phyloP scores from a whole-genome alignment of 2,797 vertebrate genomes.

The Coluber constrictor region DNA sequence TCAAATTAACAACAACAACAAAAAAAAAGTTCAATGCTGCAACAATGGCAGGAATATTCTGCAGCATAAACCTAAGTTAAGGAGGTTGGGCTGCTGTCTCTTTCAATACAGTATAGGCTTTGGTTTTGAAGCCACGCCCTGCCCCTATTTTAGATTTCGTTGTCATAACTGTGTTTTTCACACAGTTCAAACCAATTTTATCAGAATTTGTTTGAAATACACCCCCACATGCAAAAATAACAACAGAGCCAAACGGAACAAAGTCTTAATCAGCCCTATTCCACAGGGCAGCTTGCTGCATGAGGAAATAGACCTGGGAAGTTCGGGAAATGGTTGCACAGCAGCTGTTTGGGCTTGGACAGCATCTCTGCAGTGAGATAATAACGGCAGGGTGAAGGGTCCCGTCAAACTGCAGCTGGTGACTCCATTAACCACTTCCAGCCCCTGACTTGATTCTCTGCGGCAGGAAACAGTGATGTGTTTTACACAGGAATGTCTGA shows the following conservation, averaged over 20 bases:
- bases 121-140: neutral
- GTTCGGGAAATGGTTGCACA: neutral
- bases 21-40: neutral
- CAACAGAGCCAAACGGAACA: no score
- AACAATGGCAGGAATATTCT: neutral
- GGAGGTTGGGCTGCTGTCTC: neutral
- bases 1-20: neutral
- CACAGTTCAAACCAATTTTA: neutral
- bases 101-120: neutral
- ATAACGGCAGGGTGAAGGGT: neutral
- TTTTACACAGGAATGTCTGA: neutral
- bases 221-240: no score
- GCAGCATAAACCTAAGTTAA: neutral
- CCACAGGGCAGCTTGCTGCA: neutral
- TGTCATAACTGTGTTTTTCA: neutral
- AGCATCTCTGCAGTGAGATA: neutral
- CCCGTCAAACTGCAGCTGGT: neutral
- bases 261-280: neutral
- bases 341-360: neutral
- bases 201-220: neutral
- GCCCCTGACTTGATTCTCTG: neutral
- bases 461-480: neutral
- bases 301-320: neutral
- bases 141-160: neutral
- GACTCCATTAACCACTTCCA: conserved; percentile 11